phyloP scores from a whole-genome alignment of 1,140 invertebrate genomes.

The Ceratina calcarata region DNA sequence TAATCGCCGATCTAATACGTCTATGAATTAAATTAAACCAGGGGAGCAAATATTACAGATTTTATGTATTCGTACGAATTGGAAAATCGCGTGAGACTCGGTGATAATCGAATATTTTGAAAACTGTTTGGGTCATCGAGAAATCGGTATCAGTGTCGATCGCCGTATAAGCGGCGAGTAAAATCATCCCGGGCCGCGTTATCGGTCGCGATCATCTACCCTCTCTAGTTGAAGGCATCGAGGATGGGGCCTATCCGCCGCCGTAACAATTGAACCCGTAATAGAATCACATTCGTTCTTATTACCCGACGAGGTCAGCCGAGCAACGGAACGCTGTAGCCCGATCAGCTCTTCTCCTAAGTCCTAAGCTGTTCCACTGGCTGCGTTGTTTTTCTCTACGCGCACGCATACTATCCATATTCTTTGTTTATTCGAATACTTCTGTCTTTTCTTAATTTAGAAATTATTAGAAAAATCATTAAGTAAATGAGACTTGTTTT shows the following conservation, averaged over 20 bases:
- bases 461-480: too few relatives aligned
- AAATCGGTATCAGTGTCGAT: slow-evolving; percentile 30
- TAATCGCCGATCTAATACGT: too few relatives aligned
- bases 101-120: neutral
- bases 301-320: slow-evolving; percentile 80
- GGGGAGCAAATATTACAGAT: too few relatives aligned
- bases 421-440: neutral
- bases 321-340: slow-evolving; percentile 60
- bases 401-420: slow-evolving; percentile 11
- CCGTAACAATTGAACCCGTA: slow-evolving; percentile 81
- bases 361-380: slow-evolving; percentile 56
- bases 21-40: too few relatives aligned
- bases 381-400: slow-evolving; percentile 55
- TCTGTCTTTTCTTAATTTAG: neutral
- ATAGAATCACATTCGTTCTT: slow-evolving; percentile 82
- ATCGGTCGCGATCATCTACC: slow-evolving; percentile 74
- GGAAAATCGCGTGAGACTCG: too few relatives aligned
- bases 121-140: neutral
- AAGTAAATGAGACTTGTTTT: neutral
- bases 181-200: slow-evolving; percentile 58
- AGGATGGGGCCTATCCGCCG: slow-evolving; percentile 73
- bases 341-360: slow-evolving; percentile 55
- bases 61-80: too few relatives aligned
- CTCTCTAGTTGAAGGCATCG: slow-evolving; percentile 57
- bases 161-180: slow-evolving; percentile 36